A percentile compares a stretch with the other conserved stretches of the same genome.
phyloP scores from a whole-genome alignment of 2,888 invertebrate species.

The Cheilosia urbana region DNA sequence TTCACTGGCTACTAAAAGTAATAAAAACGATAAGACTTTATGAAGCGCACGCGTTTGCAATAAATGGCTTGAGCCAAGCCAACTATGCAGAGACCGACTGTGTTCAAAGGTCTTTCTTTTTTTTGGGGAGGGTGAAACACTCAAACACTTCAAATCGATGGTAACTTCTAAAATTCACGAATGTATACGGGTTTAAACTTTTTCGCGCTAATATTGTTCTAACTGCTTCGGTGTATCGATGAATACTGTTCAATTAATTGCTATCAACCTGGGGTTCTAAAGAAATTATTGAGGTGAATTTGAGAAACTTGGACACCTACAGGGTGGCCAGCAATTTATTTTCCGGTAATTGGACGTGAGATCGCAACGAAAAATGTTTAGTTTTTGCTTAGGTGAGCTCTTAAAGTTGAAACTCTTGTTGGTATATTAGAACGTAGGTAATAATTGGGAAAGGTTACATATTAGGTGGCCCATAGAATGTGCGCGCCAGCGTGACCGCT shows the following conservation, averaged over 20 bases:
- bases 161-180: not conserved
- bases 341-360: not conserved
- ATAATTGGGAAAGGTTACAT: no score
- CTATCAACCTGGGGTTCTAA: constrained; percentile 17
- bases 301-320: not conserved
- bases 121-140: not conserved
- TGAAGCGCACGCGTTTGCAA: constrained; percentile 45
- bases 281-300: constrained; percentile 15
- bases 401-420: no score
- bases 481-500: no score
- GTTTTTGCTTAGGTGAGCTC: no score
- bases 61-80: constrained; percentile 12
- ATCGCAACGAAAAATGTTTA: not conserved
- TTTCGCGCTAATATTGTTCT: constrained; percentile 30
- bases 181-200: constrained; percentile 4
- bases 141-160: not conserved
- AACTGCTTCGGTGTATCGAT: constrained; percentile 51
- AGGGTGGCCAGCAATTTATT: constrained; percentile 6
- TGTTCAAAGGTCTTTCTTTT: constrained; percentile 1
- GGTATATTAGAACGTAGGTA: no score
- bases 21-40: constrained; percentile 46
- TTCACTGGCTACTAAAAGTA: constrained; percentile 10
- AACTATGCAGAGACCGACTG: no score
- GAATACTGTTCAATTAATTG: constrained; percentile 58
- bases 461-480: no score